Conservation (phyloP, 2,113 vertebrate genomes). For the Stigmatopora argus region DNA sequence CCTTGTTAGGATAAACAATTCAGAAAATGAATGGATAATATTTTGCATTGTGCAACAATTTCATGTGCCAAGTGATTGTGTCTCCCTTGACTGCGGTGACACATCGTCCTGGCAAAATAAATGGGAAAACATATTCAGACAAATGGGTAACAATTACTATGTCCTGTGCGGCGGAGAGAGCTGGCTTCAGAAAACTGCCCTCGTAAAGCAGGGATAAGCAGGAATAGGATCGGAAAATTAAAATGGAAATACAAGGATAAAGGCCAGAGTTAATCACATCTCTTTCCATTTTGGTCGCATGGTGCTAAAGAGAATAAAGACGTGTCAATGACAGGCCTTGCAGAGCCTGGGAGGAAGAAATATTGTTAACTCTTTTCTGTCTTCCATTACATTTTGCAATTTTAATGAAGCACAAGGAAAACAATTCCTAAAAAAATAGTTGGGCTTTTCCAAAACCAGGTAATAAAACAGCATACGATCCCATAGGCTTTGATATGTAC, state of each 20-base stretch:
- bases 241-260: slow-evolving; percentile 38
- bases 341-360: slow-evolving; percentile 13
- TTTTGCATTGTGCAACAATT: not conserved
- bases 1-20: not conserved
- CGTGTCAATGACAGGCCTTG: slow-evolving; percentile 27
- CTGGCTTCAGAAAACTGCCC: slow-evolving; percentile 15
- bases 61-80: not conserved
- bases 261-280: slow-evolving; percentile 49
- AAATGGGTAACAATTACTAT: not conserved
- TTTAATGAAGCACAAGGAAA: not conserved
- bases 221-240: slow-evolving; percentile 19
- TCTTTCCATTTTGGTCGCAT: slow-evolving; percentile 45
- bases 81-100: not conserved
- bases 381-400: not conserved
- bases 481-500: not conserved
- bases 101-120: slow-evolving; percentile 8
- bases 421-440: not conserved
- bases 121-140: slow-evolving; percentile 13
- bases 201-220: slow-evolving; percentile 8
- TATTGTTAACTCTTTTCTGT: not conserved
- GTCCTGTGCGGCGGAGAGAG: slow-evolving; percentile 13
- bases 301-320: slow-evolving; percentile 22
- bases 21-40: too few relatives aligned
- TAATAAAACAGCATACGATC: not conserved
- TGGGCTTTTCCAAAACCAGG: not conserved